phyloP scores from a whole-genome alignment of 2,113 vertebrate genomes.

The Ictalurus furcatus region DNA sequence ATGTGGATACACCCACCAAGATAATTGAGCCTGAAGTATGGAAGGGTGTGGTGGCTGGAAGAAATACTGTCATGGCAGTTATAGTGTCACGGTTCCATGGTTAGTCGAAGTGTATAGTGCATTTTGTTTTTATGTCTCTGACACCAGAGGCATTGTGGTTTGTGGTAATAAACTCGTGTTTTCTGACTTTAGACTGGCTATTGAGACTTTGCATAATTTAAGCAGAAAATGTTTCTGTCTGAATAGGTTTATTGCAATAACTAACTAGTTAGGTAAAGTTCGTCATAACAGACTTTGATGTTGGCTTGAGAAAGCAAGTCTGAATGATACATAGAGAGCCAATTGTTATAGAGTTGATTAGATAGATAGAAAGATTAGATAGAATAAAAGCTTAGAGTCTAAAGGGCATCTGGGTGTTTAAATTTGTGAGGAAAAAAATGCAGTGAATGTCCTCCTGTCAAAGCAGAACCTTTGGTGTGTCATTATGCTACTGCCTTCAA shows the following conservation, averaged over 20 bases:
- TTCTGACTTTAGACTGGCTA: neutral
- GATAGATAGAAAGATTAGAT: too few species aligned
- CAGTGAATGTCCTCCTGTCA: neutral
- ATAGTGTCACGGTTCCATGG: neutral
- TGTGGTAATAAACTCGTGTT: neutral
- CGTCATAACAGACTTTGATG: too few species aligned
- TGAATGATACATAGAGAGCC: too few species aligned
- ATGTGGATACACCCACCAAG: too few species aligned
- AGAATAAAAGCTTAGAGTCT: too few species aligned
- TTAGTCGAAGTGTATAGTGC: too few species aligned
- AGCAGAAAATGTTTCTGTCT: neutral
- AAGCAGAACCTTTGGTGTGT: neutral
- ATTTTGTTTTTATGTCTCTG: neutral
- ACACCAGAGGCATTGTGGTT: neutral
- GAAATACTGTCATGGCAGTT: neutral
- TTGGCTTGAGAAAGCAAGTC: too few species aligned
- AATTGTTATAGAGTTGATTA: too few species aligned
- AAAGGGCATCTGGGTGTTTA: too few species aligned
- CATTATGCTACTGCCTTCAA: neutral
- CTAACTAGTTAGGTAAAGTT: too few species aligned
- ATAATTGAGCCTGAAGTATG: neutral
- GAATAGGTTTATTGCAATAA: neutral
- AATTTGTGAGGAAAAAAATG: neutral
- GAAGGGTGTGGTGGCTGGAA: neutral
- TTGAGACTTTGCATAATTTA: neutral